Percentiles rank a stretch among this genome's conserved stretches.
phyloP scores from a whole-genome alignment of 2,113 vertebrate species.

The Ginglymostoma cirratum region DNA sequence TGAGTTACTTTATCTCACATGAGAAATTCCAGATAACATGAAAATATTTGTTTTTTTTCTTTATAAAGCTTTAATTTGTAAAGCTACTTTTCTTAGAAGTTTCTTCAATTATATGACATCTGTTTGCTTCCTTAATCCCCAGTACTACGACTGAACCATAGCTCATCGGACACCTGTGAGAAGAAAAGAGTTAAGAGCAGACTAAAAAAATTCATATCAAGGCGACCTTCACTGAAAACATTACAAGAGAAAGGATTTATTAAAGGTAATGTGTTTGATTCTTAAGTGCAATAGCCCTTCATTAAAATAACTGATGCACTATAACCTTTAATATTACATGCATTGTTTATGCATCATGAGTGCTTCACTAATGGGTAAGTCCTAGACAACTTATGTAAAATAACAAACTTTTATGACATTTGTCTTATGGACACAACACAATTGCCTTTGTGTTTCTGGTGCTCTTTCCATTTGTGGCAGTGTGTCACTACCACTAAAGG shows the following conservation, averaged over 20 bases:
- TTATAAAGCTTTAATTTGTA: not conserved
- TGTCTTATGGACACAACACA: slow-evolving; percentile 8
- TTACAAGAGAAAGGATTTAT: slow-evolving; percentile 82
- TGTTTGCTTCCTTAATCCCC: slow-evolving; percentile 40
- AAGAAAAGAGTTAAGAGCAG: slow-evolving; percentile 74
- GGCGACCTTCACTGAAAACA: slow-evolving; percentile 78
- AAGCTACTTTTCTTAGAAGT: not conserved
- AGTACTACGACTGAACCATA: slow-evolving; percentile 80
- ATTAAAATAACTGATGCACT: not conserved
- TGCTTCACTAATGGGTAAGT: not conserved
- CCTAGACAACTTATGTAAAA: not conserved
- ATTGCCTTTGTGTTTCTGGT: not conserved
- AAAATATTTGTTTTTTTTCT: not conserved
- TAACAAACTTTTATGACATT: slow-evolving; percentile 30
- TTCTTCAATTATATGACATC: not conserved
- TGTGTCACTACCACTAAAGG: slow-evolving; percentile 1
- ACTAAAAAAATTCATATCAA: slow-evolving; percentile 81
- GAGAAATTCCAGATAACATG: not conserved
- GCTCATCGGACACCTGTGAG: slow-evolving; percentile 72
- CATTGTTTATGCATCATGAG: slow-evolving; percentile 26
- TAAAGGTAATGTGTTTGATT: slow-evolving; percentile 62
- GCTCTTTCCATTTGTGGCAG: not conserved
- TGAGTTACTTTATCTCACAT: not conserved
- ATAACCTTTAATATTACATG: not conserved
- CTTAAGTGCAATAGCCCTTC: not conserved